Conservation (phyloP, 2,113 vertebrate species). For the Coregonus clupeaformis region DNA sequence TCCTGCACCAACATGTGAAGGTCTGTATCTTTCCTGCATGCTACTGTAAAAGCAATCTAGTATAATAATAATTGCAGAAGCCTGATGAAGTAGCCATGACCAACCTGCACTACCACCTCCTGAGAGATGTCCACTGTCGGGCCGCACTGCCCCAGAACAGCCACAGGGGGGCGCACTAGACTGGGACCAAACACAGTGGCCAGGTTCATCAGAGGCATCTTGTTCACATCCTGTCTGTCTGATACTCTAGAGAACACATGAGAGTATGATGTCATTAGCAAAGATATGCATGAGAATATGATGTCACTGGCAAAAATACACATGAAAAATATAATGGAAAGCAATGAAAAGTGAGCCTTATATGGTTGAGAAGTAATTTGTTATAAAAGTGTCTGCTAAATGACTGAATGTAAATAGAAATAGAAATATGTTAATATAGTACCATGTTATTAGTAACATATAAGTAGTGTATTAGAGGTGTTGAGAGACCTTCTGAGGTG, state of each 20-base stretch:
- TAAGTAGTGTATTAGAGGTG: too few species aligned
- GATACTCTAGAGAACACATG: slow-evolving; percentile 55
- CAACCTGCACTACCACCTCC: slow-evolving; percentile 75
- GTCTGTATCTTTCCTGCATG: too few species aligned
- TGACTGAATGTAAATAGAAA: too few species aligned
- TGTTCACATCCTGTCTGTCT: slow-evolving; percentile 65
- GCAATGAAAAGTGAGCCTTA: too few species aligned
- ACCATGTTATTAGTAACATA: too few species aligned
- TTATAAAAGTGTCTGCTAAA: too few species aligned
- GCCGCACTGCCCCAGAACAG: slow-evolving; percentile 29
- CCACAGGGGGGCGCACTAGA: slow-evolving; percentile 67
- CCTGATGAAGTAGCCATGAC: background rate
- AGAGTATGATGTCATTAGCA: background rate
- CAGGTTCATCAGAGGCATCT: slow-evolving; percentile 73
- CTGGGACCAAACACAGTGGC: slow-evolving; percentile 77
- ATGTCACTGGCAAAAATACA: background rate
- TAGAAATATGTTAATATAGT: too few species aligned
- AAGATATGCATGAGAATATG: background rate
- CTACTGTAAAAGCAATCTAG: too few species aligned
- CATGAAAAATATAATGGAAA: too few species aligned
- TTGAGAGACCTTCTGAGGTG: slow-evolving; percentile 68
- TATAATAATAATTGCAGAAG: too few species aligned
- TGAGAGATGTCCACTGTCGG: slow-evolving; percentile 66
- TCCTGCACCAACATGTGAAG: too few species aligned
- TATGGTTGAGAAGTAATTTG: too few species aligned